Percentiles rank a stretch among this genome's conserved stretches.
Evolutionary conservation across 2,797 vertebrate genomes (phyloP).

Genomic region (Premnoplex brunnescens): DNA sequence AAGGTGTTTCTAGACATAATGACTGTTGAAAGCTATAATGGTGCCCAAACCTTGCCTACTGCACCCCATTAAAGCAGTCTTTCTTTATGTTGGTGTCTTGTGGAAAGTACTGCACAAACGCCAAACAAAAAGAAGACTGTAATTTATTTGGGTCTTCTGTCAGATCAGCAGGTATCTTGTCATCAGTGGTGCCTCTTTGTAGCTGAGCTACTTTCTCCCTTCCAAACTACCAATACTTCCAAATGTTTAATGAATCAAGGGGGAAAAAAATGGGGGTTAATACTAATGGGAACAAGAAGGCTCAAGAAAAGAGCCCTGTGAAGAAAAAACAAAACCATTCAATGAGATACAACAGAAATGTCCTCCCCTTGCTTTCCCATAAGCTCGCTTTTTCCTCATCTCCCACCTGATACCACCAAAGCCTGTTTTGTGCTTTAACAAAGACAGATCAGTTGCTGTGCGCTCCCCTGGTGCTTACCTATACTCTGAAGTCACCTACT

Average conservation of each 20-base stretch:
- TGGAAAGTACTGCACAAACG: neutral
- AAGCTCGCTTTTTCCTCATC: slow-evolving; percentile 3
- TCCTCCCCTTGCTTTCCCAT: neutral
- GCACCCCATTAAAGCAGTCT: neutral
- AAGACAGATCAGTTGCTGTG: neutral
- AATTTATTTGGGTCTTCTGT: slow-evolving; percentile 37
- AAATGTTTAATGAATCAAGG: neutral
- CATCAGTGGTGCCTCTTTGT: neutral
- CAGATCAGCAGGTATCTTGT: neutral
- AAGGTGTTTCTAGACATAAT: neutral
- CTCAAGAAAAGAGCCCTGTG: neutral
- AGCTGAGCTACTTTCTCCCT: neutral
- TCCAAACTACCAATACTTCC: neutral
- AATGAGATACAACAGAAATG: neutral
- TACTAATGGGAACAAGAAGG: neutral
- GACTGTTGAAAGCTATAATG: fast-evolving
- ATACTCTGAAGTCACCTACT: slow-evolving; percentile 14
- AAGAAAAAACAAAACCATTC: neutral
- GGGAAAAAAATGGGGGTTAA: neutral
- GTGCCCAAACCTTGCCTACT: neutral
- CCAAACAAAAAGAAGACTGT: neutral
- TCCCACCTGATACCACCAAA: slow-evolving; percentile 19
- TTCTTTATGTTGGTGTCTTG: neutral
- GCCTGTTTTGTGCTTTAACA: neutral
- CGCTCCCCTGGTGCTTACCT: neutral